Evolutionary conservation across 2,797 vertebrate genomes (phyloP).

Genomic region (Meda fulgida): DNA sequence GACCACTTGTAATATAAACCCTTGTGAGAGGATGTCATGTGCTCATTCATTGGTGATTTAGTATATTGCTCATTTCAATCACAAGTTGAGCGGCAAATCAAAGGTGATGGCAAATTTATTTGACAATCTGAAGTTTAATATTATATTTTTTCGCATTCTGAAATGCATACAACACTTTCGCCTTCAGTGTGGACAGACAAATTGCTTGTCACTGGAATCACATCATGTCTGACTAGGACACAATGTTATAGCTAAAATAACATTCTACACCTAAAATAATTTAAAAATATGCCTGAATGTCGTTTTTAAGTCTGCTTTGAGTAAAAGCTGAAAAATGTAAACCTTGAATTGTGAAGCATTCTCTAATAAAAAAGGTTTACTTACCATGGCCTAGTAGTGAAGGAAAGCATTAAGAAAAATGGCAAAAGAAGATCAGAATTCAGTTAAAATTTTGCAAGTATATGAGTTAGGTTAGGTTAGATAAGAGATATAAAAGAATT

Average conservation of each 20-base stretch:
- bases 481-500: background rate
- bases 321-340: background rate
- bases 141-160: background rate
- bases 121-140: background rate
- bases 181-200: background rate
- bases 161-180: background rate
- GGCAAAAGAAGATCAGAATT: background rate
- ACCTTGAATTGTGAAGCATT: background rate
- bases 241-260: background rate
- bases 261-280: background rate
- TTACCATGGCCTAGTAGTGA: constrained; percentile 42
- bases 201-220: constrained; percentile 4
- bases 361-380: background rate
- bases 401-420: constrained; percentile 7
- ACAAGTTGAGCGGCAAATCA: background rate
- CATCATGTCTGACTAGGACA: background rate
- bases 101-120: background rate
- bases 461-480: background rate
- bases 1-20: background rate
- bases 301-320: background rate
- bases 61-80: background rate
- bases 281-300: background rate
- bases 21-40: background rate
- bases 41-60: background rate
- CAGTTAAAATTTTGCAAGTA: background rate